A percentile compares a stretch with the other conserved stretches of the same genome.
phyloP scores from a whole-genome alignment of 2,888 invertebrate genomes.

The Monopis laevigella region DNA sequence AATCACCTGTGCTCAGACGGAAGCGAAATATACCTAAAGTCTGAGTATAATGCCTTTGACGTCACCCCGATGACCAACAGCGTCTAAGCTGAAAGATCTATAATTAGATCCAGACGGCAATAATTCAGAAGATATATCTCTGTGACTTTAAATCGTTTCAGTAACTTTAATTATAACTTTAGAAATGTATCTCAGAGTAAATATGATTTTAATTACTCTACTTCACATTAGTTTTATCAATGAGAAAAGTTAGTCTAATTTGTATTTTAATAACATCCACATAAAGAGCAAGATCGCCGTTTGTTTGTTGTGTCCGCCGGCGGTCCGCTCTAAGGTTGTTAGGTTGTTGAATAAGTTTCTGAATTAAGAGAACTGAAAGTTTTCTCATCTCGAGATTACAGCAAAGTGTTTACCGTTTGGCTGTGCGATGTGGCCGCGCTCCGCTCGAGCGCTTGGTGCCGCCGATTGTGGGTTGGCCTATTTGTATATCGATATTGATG shows the following conservation, averaged over 20 bases:
- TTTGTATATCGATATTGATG: background rate
- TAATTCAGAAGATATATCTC: too few species aligned
- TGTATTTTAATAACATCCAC: slow-evolving; percentile 9
- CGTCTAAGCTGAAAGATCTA: too few species aligned
- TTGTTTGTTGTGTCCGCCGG: slow-evolving; percentile 59
- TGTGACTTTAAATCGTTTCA: slow-evolving; percentile 7
- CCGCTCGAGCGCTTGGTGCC: slow-evolving; percentile 26
- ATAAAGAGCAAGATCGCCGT: slow-evolving; percentile 42
- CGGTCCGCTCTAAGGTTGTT: slow-evolving; percentile 66
- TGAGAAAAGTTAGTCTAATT: slow-evolving; percentile 10
- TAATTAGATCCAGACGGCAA: too few species aligned
- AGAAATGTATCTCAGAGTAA: slow-evolving; percentile 8
- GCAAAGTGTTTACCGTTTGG: slow-evolving; percentile 69
- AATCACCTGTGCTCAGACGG: slow-evolving; percentile 2
- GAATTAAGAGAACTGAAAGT: slow-evolving; percentile 70
- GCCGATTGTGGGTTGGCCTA: background rate
- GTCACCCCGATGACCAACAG: too few species aligned
- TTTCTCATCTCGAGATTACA: slow-evolving; percentile 70
- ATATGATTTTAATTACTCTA: slow-evolving; percentile 11
- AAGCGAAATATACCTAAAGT: too few species aligned
- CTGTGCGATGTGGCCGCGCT: slow-evolving; percentile 54
- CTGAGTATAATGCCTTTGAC: too few species aligned
- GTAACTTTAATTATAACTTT: slow-evolving; percentile 6
- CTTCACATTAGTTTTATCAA: slow-evolving; percentile 11
- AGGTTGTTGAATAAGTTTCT: slow-evolving; percentile 69